Evolutionary conservation across 2,113 vertebrate genomes (phyloP).

Genomic region (Calyptommatus sinebrachiatus): DNA sequence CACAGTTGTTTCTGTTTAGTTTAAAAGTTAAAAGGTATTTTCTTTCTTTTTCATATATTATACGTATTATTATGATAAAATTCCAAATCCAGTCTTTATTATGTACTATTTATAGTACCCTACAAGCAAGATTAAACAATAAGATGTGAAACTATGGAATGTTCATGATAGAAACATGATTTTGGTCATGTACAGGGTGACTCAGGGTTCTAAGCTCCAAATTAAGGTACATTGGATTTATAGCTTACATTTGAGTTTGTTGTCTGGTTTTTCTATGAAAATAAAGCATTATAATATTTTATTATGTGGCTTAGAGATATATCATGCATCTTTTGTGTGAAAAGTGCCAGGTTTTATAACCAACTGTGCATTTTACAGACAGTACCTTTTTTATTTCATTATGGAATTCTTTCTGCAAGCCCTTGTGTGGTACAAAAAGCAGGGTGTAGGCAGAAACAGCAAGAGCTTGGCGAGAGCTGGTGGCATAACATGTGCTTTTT

Average conservation of each 20-base stretch:
- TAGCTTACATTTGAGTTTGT: too few relatives aligned
- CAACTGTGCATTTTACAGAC: too few relatives aligned
- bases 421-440: too few relatives aligned
- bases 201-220: neutral
- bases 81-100: neutral
- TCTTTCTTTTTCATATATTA: neutral
- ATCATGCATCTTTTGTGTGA: neutral
- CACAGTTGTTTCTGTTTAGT: neutral
- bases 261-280: too few relatives aligned
- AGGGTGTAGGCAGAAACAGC: too few relatives aligned
- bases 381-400: too few relatives aligned
- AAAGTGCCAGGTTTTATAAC: too few relatives aligned
- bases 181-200: neutral
- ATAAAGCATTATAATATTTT: too few relatives aligned
- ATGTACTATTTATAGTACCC: neutral
- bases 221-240: neutral
- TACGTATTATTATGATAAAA: slow-evolving; percentile 15
- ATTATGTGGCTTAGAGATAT: too few relatives aligned
- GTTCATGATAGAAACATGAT: neutral
- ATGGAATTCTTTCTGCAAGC: too few relatives aligned
- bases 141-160: neutral
- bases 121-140: neutral
- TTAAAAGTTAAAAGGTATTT: slow-evolving; percentile 18
- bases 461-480: too few relatives aligned
- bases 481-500: too few relatives aligned